Percentiles rank a stretch among this genome's conserved stretches.
Evolutionary conservation across 1,140 invertebrate genomes (phyloP).

Genomic region (Oryzaephilus surinamensis): DNA sequence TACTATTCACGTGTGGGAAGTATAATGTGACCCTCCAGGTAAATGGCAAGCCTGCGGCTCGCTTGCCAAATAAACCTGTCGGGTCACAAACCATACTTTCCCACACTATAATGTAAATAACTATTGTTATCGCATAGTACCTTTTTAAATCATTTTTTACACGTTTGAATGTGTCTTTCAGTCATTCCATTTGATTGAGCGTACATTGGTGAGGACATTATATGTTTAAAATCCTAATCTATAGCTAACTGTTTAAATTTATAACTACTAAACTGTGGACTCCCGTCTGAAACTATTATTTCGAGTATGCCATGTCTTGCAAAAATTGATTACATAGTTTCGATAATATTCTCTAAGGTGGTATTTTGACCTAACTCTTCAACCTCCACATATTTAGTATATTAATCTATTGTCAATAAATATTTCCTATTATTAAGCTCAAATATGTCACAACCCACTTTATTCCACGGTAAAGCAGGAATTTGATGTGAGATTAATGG

Average conservation of each 20-base stretch:
- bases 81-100: too few species aligned
- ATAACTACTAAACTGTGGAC: conserved; percentile 13
- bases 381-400: conserved; percentile 29
- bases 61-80: too few species aligned
- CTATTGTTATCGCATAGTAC: conserved; percentile 5
- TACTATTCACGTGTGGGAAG: too few species aligned
- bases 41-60: too few species aligned
- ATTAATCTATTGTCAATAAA: conserved; percentile 10
- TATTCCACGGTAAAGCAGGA: conserved; percentile 27
- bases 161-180: conserved; percentile 26
- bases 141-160: conserved; percentile 26
- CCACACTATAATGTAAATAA: too few species aligned
- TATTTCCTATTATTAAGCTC: conserved; percentile 3
- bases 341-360: conserved; percentile 15
- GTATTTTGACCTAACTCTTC: conserved; percentile 18
- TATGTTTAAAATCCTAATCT: conserved; percentile 31
- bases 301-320: conserved; percentile 27
- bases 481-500: conserved; percentile 27
- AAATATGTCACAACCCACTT: conserved; percentile 31
- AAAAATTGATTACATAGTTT: conserved; percentile 20
- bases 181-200: conserved; percentile 31
- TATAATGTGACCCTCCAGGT: too few species aligned
- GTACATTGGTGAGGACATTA: conserved; percentile 33
- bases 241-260: conserved; percentile 32
- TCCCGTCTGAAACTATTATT: conserved; percentile 31